Conservation (phyloP, 1,140 invertebrate genomes). For the Brachionus angularis region DNA sequence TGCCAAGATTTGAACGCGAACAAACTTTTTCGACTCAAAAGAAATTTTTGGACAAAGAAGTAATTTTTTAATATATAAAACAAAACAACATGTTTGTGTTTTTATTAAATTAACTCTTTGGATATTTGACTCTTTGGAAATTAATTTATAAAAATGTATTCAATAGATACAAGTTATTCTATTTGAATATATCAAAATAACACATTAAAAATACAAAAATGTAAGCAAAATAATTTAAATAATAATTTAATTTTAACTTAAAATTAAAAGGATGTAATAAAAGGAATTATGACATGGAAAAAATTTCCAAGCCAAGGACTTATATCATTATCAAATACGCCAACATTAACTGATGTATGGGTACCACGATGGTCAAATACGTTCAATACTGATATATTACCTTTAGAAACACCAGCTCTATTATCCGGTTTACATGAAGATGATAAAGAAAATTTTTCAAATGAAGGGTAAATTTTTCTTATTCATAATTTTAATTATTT, state of each 20-base stretch:
- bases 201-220: too few relatives aligned
- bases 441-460: slow-evolving; percentile 49
- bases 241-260: neutral
- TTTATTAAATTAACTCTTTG: neutral
- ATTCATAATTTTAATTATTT: neutral
- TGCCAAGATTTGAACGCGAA: slow-evolving; percentile 50
- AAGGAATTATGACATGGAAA: slow-evolving; percentile 57
- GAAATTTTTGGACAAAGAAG: slow-evolving; percentile 54
- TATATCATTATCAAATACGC: slow-evolving; percentile 52
- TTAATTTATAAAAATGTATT: too few relatives aligned
- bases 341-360: slow-evolving; percentile 57
- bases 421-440: slow-evolving; percentile 50
- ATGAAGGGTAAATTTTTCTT: slow-evolving; percentile 46
- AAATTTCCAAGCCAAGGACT: slow-evolving; percentile 57
- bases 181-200: too few relatives aligned
- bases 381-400: slow-evolving; percentile 52
- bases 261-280: slow-evolving; percentile 51
- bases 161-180: too few relatives aligned
- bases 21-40: slow-evolving; percentile 52
- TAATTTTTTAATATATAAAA: slow-evolving; percentile 45
- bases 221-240: neutral
- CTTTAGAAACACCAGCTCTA: slow-evolving; percentile 49
- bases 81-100: too few relatives aligned
- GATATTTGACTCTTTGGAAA: neutral
- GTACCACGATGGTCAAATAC: slow-evolving; percentile 54